phyloP scores from a whole-genome alignment of 2,888 invertebrate genomes.

The Pyrrhosoma nymphula region DNA sequence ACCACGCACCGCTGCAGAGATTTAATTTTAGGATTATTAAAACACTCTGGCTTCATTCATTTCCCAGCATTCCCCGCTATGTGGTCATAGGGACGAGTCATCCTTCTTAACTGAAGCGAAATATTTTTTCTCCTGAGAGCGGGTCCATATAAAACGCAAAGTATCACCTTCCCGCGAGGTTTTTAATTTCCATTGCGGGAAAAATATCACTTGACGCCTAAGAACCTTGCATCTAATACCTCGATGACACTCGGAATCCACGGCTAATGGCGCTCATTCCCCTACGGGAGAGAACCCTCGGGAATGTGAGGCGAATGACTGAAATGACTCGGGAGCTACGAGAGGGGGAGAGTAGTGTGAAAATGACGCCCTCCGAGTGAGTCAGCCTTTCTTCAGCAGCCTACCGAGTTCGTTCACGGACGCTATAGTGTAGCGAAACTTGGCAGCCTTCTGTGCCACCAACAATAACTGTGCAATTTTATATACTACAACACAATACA shows the following conservation, averaged over 20 bases:
- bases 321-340: not conserved
- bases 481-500: no score
- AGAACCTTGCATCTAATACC: not conserved
- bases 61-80: not conserved
- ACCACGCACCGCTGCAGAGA: not conserved
- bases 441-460: no score
- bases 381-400: not conserved
- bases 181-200: slow-evolving; percentile 5
- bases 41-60: not conserved
- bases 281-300: not conserved
- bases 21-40: not conserved
- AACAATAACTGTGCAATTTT: no score
- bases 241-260: slow-evolving; percentile 19
- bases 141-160: not conserved
- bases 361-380: not conserved
- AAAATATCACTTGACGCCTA: not conserved
- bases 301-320: slow-evolving; percentile 8
- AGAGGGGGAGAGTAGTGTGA: not conserved
- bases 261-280: not conserved
- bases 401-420: no score
- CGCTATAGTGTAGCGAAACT: no score
- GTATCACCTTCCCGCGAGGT: not conserved
- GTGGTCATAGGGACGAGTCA: not conserved
- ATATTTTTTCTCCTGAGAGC: not conserved
- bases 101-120: not conserved